phyloP scores from a whole-genome alignment of 2,797 vertebrate species.

The Gallinago stenura region DNA sequence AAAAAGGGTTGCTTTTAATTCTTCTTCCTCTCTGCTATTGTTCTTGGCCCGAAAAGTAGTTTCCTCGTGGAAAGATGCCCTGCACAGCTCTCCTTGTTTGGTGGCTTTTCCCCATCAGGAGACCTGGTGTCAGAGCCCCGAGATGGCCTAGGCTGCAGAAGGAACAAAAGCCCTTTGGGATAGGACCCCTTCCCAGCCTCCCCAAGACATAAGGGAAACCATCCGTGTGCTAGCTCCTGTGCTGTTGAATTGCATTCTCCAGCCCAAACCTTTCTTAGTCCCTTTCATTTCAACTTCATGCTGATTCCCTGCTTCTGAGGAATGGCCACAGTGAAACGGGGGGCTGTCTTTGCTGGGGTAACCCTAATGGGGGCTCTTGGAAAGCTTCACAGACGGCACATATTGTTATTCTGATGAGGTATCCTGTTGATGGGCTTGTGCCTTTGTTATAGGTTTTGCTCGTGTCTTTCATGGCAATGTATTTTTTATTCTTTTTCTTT shows the following conservation, averaged over 20 bases:
- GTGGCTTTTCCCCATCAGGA: neutral
- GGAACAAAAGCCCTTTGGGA: neutral
- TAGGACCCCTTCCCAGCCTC: neutral
- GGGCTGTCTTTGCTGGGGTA: neutral
- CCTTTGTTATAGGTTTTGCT: neutral
- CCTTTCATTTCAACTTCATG: neutral
- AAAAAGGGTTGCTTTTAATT: neutral
- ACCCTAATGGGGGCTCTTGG: neutral
- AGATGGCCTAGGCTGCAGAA: neutral
- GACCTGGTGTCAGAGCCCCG: fast-evolving
- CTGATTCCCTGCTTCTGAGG: constrained; percentile 6
- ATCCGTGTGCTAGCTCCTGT: neutral
- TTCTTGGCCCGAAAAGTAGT: neutral
- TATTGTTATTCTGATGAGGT: neutral
- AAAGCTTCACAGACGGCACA: neutral
- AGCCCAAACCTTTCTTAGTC: neutral
- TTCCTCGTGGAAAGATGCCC: neutral
- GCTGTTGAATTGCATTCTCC: neutral
- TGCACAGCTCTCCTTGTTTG: neutral
- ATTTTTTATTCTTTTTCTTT: neutral
- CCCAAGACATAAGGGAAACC: neutral
- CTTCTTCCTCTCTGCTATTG: neutral
- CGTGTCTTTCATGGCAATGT: neutral
- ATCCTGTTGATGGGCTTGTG: neutral
- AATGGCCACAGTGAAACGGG: neutral